phyloP scores from a whole-genome alignment of 2,888 invertebrate genomes.

The Pyrocoelia pectoralis region DNA sequence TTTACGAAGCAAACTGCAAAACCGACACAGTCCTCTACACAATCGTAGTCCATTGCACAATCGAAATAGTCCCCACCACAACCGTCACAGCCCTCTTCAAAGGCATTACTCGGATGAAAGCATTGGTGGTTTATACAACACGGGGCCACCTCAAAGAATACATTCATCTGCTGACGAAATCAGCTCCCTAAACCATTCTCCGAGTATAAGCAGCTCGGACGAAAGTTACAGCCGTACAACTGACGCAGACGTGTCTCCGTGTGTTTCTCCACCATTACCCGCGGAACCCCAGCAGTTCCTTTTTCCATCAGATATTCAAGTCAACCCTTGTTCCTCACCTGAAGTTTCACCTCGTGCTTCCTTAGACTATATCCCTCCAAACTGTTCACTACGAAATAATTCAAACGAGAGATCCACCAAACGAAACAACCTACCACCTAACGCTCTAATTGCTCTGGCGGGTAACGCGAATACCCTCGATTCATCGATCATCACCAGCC shows the following conservation, averaged over 20 bases:
- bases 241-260: constrained; percentile 70
- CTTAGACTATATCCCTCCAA: constrained; percentile 62
- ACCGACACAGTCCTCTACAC: constrained; percentile 50
- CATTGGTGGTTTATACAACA: constrained; percentile 60
- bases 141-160: constrained; percentile 64
- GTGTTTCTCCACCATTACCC: constrained; percentile 60
- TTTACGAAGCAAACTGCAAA: constrained; percentile 53
- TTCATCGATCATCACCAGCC: constrained; percentile 61
- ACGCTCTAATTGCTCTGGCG: constrained; percentile 64
- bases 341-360: constrained; percentile 61
- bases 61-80: constrained; percentile 53
- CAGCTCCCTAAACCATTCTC: constrained; percentile 81
- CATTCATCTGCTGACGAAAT: constrained; percentile 86
- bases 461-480: constrained; percentile 61
- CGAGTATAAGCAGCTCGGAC: constrained; percentile 84
- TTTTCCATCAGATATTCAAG: constrained; percentile 70
- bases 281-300: constrained; percentile 66
- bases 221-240: constrained; percentile 86
- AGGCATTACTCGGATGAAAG: constrained; percentile 75
- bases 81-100: constrained; percentile 62
- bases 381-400: constrained; percentile 58
- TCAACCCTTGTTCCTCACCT: constrained; percentile 58
- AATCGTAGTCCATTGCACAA: constrained; percentile 52
- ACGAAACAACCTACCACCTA: constrained; percentile 63
- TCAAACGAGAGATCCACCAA: constrained; percentile 45